Evolutionary conservation across 2,888 invertebrate genomes (phyloP).

Genomic region (Hydrotaea diabolus): DNA sequence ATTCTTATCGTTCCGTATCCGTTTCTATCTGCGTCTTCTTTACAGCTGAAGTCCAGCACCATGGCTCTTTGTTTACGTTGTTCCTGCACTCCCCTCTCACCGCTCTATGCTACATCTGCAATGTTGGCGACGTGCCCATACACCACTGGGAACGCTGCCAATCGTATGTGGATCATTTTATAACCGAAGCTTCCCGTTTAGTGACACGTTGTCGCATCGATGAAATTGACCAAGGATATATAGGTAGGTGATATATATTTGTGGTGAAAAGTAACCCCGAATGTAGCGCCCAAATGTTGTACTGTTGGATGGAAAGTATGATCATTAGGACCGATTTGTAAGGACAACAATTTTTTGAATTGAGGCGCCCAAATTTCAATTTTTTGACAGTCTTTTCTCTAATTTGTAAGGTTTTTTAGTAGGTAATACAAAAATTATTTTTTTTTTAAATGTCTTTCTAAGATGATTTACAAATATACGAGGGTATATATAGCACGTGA

Average conservation of each 20-base stretch:
- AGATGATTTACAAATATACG: too few species aligned
- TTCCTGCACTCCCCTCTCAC: slow-evolving; percentile 97
- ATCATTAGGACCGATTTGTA: too few species aligned
- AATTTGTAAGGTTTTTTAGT: too few species aligned
- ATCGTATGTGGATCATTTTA: slow-evolving; percentile 92
- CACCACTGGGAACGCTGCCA: slow-evolving; percentile 95
- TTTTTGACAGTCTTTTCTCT: too few species aligned
- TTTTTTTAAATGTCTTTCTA: too few species aligned
- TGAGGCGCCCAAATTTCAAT: too few species aligned
- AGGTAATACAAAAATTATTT: too few species aligned
- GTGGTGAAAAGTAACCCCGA: too few species aligned
- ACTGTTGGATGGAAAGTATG: too few species aligned
- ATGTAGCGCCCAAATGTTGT: too few species aligned
- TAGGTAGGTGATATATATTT: slow-evolving; percentile 73
- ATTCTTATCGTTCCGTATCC: background rate
- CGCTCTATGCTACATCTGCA: slow-evolving; percentile 95
- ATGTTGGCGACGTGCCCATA: slow-evolving; percentile 91
- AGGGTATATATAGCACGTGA: too few species aligned
- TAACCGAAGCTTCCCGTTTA: slow-evolving; percentile 92
- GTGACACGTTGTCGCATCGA: slow-evolving; percentile 91
- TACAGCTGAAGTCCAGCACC: slow-evolving; percentile 88
- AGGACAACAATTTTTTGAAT: too few species aligned
- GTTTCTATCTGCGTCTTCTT: slow-evolving; percentile 25
- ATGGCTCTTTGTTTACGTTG: slow-evolving; percentile 96
- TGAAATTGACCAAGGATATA: slow-evolving; percentile 82